phyloP scores from a whole-genome alignment of 2,888 invertebrate genomes.

The Calameuta pallipes region DNA sequence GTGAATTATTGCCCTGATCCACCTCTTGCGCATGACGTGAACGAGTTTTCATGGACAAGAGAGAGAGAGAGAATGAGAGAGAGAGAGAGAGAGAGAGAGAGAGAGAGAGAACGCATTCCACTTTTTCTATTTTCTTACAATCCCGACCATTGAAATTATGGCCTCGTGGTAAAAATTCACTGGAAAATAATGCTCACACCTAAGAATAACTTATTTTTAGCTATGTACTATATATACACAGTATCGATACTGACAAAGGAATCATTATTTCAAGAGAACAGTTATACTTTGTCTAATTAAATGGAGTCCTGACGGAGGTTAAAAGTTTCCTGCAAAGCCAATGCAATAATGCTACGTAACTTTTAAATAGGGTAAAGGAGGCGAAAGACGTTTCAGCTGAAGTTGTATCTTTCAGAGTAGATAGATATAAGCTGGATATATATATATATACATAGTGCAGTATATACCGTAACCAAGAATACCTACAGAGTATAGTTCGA shows the following conservation, averaged over 20 bases:
- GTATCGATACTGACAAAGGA: not conserved
- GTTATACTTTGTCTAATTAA: not conserved
- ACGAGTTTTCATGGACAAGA: not conserved
- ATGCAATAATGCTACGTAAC: not conserved
- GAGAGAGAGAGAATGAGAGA: not conserved
- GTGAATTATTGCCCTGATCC: not conserved
- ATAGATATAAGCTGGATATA: not conserved
- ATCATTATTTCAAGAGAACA: not conserved
- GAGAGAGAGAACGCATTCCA: not conserved
- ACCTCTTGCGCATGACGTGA: constrained; percentile 17
- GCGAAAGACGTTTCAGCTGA: not conserved
- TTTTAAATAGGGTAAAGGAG: not conserved
- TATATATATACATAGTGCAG: not conserved
- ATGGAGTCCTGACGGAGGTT: not conserved
- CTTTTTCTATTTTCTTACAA: not conserved
- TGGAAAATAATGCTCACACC: not conserved
- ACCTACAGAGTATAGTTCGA: not conserved
- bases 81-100: not conserved
- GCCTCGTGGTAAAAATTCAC: not conserved
- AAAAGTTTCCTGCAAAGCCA: not conserved
- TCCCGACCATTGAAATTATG: not conserved
- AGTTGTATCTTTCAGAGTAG: not conserved
- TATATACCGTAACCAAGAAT: not conserved
- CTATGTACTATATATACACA: not conserved
- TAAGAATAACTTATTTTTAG: not conserved